Evolutionary conservation across 2,113 vertebrate genomes (phyloP).

Genomic region (Paraplagusia blochii): DNA sequence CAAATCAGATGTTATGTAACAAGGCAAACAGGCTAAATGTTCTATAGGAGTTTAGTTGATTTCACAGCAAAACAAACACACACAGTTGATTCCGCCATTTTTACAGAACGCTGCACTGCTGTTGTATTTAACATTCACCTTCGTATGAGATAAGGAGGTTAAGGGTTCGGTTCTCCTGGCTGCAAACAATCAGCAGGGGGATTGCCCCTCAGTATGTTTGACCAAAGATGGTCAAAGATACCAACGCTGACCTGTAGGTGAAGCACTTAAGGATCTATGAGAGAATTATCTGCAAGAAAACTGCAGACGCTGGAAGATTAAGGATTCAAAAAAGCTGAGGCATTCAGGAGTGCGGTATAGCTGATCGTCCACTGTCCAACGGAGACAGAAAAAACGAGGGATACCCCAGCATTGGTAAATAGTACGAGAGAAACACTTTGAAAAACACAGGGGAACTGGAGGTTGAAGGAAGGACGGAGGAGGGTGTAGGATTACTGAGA

Average conservation of each 20-base stretch:
- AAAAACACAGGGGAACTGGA: conserved; percentile 13
- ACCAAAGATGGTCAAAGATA: conserved; percentile 75
- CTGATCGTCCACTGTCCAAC: not conserved
- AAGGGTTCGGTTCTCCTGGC: conserved; percentile 55
- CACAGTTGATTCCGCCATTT: conserved; percentile 57
- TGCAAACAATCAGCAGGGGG: conserved; percentile 32
- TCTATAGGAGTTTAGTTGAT: too few species aligned
- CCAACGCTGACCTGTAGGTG: conserved; percentile 9
- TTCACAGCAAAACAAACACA: not conserved
- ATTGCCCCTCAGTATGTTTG: conserved; percentile 46
- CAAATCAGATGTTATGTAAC: too few species aligned
- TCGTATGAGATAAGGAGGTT: conserved; percentile 66
- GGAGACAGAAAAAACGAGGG: not conserved
- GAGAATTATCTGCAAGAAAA: conserved; percentile 5
- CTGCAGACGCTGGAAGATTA: not conserved
- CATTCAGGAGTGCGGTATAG: not conserved
- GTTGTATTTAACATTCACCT: conserved; percentile 43
- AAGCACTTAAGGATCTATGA: conserved; percentile 1
- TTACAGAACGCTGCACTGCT: conserved; percentile 5
- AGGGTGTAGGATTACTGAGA: conserved; percentile 11
- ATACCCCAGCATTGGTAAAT: conserved; percentile 6
- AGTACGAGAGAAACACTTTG: conserved; percentile 23
- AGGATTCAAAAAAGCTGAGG: conserved; percentile 17
- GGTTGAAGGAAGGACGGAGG: conserved; percentile 3
- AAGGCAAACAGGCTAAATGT: too few species aligned